Evolutionary conservation across 2,113 vertebrate species (phyloP), one percentile per base, ranked within the genome.

Genomic region (Platichthys stellatus): DNA sequence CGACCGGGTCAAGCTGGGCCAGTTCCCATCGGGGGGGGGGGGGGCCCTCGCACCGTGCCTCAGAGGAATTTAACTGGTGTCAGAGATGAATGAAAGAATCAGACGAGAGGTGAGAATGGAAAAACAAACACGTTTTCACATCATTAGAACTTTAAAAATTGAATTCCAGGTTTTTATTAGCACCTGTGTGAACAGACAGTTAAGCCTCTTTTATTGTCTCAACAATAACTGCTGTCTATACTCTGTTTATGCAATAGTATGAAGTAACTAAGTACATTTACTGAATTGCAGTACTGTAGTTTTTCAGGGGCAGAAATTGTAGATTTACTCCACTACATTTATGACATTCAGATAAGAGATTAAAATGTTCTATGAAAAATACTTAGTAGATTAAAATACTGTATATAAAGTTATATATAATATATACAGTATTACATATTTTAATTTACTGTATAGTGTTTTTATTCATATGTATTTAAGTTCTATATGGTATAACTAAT

Each of bases 1-100:
- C 53, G 81, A 56, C 49, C 82, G 78, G 90, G 89, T 92, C 88
- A 87, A 59, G 76, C 78, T 81, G 72, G 85, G 84, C 68, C 73
- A 72, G 73, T 24, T 82, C 83, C 77, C 86, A 86, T 80, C 60
- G 64, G 87, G 84, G 70, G 61, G 63, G 45, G 63, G 45, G 26
- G 78, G 68, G 63, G 85, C n/a, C n/a, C n/a, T n/a, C n/a, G 72
- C 62, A 65, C 56, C 69, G 82, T 23, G 75, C 80, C 71, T 80
- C 70, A 63, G 31, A 82, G 68, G 61, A 70, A 53, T 74, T 66
- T 72, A 78, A 76, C 72, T 76, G 81, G 56, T 80, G 80, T 45
- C 12, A 49, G 21, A 47, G 70, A 72, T 59, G 15, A 78, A 81
- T 82, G 59, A 62, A 77, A 63, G 63, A 15, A 47, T 47, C 1